Conservation (phyloP, 2,888 invertebrate species). For the Dendrolimus houi region DNA sequence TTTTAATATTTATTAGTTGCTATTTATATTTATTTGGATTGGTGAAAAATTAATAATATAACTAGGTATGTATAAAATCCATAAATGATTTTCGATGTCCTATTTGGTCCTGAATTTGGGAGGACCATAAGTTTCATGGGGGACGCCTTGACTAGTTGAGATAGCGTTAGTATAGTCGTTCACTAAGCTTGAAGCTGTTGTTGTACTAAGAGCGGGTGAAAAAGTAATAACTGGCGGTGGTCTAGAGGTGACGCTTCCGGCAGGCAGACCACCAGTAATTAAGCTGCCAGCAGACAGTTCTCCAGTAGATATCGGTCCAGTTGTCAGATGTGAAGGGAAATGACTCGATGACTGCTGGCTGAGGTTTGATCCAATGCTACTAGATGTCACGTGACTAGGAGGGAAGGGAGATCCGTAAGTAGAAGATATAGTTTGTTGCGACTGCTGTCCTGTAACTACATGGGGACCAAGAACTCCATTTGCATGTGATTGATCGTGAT, state of each 20-base stretch:
- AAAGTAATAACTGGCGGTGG: background rate
- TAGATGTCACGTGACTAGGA: background rate
- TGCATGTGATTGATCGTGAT: background rate
- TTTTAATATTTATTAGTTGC: too few species aligned
- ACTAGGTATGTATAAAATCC: too few species aligned
- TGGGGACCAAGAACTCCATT: background rate
- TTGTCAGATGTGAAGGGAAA: background rate
- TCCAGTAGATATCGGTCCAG: background rate
- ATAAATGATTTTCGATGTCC: background rate
- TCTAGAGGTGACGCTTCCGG: background rate
- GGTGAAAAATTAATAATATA: too few species aligned
- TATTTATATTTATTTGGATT: too few species aligned
- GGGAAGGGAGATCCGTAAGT: background rate
- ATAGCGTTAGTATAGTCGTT: conserved; percentile 32
- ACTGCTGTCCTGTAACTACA: background rate
- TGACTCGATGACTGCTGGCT: background rate
- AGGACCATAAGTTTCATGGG: conserved; percentile 58
- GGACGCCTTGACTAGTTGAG: conserved; percentile 58
- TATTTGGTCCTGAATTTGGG: conserved; percentile 46
- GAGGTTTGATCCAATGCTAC: background rate
- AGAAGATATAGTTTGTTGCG: background rate
- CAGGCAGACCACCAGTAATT: background rate
- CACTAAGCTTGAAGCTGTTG: conserved; percentile 15
- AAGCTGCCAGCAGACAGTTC: conserved; percentile 1
- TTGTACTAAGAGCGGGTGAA: background rate